phyloP scores from a whole-genome alignment of 2,797 vertebrate species.

The Myiotriccus ornatus region DNA sequence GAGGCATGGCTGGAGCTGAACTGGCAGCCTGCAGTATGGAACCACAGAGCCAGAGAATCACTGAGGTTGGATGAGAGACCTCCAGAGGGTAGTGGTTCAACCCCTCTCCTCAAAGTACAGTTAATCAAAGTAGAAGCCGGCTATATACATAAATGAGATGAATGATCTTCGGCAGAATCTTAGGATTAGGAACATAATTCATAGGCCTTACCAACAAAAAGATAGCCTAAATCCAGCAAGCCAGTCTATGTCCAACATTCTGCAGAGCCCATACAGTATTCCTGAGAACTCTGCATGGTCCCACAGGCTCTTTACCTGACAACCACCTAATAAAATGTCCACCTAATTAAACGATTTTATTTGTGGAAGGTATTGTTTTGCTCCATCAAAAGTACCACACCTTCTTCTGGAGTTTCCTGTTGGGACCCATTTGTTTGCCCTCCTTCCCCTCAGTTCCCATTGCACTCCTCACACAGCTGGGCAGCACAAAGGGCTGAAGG shows the following conservation, averaged over 20 bases:
- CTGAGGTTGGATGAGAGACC: background rate
- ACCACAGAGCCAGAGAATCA: fast-evolving
- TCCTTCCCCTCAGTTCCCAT: fast-evolving
- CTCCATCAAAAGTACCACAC: background rate
- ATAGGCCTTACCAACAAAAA: background rate
- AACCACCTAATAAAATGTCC: background rate
- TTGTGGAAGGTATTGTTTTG: background rate
- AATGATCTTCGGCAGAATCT: background rate
- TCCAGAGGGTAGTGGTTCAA: background rate
- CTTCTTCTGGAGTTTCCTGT: background rate
- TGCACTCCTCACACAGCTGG: fast-evolving
- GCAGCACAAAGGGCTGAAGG: background rate
- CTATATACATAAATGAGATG: background rate
- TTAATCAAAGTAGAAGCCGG: background rate
- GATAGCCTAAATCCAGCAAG: background rate
- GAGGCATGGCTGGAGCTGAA: background rate
- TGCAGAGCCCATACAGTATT: background rate
- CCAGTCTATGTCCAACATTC: background rate
- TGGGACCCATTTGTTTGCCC: background rate
- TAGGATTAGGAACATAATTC: background rate
- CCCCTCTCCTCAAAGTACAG: background rate
- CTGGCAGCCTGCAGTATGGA: background rate
- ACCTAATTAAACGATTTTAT: background rate
- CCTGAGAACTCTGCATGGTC: background rate
- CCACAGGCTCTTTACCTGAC: background rate